phyloP scores from a whole-genome alignment of 2,888 invertebrate genomes.

The Galeruca laticollis region DNA sequence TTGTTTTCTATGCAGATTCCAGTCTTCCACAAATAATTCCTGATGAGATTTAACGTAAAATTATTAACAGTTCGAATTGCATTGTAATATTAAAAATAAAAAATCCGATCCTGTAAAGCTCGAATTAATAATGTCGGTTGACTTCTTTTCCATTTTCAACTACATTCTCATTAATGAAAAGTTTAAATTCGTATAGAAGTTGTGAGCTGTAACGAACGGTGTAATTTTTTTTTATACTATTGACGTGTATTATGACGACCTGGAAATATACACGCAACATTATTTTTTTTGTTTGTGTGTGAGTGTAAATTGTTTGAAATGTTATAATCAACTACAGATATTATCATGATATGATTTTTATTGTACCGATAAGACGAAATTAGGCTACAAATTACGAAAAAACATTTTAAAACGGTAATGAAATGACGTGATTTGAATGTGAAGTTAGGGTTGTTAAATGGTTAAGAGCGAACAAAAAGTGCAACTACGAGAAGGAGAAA shows the following conservation, averaged over 20 bases:
- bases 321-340: slow-evolving; percentile 5
- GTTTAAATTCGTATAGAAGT: neutral
- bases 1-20: too few relatives aligned
- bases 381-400: neutral
- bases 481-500: too few relatives aligned
- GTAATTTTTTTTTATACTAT: neutral
- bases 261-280: neutral
- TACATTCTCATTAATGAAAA: slow-evolving; percentile 17
- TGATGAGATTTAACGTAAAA: neutral
- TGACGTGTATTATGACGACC: neutral
- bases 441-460: too few relatives aligned
- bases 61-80: too few relatives aligned
- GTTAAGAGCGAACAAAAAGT: too few relatives aligned
- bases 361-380: neutral
- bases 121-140: slow-evolving; percentile 6
- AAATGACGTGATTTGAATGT: neutral
- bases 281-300: neutral
- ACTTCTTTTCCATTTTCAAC: slow-evolving; percentile 8
- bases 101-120: neutral
- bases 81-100: too few relatives aligned
- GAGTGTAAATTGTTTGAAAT: neutral
- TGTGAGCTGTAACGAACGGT: neutral
- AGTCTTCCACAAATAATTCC: neutral
- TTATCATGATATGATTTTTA: slow-evolving; percentile 6
- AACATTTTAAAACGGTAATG: neutral